Conservation (phyloP, 1,140 invertebrate species). For the Manduca sexta region DNA sequence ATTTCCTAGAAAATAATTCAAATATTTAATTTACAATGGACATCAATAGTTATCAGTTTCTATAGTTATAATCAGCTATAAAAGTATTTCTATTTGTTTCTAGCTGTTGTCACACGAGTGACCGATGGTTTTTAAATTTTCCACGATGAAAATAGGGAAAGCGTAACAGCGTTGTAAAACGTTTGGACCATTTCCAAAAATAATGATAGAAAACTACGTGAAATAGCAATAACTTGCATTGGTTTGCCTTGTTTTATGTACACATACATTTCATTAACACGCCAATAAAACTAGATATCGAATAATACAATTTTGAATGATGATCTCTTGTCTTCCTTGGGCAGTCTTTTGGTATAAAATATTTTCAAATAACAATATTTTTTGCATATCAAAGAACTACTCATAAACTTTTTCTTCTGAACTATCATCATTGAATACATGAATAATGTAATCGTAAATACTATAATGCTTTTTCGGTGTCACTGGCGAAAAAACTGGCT, state of each 20-base stretch:
- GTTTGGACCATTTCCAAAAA: constrained; percentile 58
- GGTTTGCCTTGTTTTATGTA: constrained; percentile 18
- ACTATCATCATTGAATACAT: constrained; percentile 20
- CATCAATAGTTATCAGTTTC: no score
- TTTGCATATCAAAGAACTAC: constrained; percentile 9
- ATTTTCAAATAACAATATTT: no score
- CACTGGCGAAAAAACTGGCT: no score
- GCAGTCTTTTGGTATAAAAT: no score
- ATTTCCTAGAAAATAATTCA: no score
- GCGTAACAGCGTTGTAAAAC: constrained; percentile 64
- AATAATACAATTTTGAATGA: background rate
- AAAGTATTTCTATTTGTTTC: constrained; percentile 67
- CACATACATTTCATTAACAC: constrained; percentile 8
- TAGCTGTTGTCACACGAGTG: constrained; percentile 65
- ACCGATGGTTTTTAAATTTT: constrained; percentile 72
- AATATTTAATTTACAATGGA: no score
- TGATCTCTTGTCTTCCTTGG: no score
- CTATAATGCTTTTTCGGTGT: constrained; percentile 17
- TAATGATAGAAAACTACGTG: constrained; percentile 59
- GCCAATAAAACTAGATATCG: background rate
- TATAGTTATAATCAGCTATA: constrained; percentile 61
- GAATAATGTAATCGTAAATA: constrained; percentile 33
- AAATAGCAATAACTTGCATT: constrained; percentile 47
- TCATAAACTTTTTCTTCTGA: constrained; percentile 30
- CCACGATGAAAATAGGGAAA: constrained; percentile 71